Evolutionary conservation across 2,797 vertebrate genomes (phyloP), one percentile per base, ranked within the genome.

Genomic region (Clarias fuscus): DNA sequence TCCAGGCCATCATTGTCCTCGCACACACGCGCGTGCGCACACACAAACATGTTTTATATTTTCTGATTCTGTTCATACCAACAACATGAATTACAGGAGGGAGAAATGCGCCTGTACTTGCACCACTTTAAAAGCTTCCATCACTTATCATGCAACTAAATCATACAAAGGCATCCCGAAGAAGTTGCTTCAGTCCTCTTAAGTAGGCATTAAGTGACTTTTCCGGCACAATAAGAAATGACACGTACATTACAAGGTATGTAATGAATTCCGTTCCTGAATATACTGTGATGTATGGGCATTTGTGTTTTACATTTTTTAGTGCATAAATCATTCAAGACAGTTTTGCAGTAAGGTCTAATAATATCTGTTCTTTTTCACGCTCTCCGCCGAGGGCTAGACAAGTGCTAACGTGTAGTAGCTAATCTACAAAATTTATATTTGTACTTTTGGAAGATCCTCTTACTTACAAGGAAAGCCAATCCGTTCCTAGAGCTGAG

Each of bases 241-340:
- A 80, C 77, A 80, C 61, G 53, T 53, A 67, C 67, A 30, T 22
- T 33, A 20, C 43, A 48, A 48, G 13, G 17, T 43, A 80, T 48
- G 64, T 37, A 64, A 48, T 37, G 27, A 56, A 43, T 62, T 62
- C 56, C 30, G 37, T 37, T 40, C 65, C 24, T 48, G 20, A 71
- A 65, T 56, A 79, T 62, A 40, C 53, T 80, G 67, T 27, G 24
- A 62, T 37, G 53, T 56, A 56, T 58, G 33, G 15, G 10, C 24
- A 22, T 65, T 75, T 82, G 17, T 40, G 43, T 81, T 58, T 14
- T 37, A 58, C 68, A 65, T 65, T 75, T 86, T 76, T 86, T 37
- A 7, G 14, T 13, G 22, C 79, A 76, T 67, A 73, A 86, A 82
- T 56, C 70, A 75, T 86, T 64, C 68, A n/a, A 48, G 40, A 72